Evolutionary conservation across 1,140 invertebrate genomes (phyloP).

Genomic region (Apis laboriosa): DNA sequence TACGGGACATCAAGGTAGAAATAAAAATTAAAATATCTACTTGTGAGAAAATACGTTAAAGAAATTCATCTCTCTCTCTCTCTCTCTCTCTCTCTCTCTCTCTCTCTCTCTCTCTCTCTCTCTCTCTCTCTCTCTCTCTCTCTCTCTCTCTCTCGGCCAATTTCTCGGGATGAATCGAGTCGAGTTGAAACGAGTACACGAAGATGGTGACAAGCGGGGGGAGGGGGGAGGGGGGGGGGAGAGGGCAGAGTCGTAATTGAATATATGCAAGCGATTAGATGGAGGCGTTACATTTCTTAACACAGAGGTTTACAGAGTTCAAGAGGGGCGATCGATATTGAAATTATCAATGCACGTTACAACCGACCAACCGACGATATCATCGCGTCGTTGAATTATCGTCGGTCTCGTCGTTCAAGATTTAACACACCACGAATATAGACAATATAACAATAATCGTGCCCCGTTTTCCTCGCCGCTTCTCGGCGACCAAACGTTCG

Average conservation of each 20-base stretch:
- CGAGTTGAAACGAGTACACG: background rate
- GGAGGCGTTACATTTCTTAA: conserved; percentile 35
- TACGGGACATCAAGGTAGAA: background rate
- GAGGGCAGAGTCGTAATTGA: background rate
- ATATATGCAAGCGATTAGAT: conserved; percentile 33
- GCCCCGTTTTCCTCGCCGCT: too few relatives aligned
- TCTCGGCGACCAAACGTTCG: too few relatives aligned
- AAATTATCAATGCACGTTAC: conserved; percentile 32
- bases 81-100: too few relatives aligned
- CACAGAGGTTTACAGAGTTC: background rate
- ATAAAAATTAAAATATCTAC: too few relatives aligned
- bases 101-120: too few relatives aligned
- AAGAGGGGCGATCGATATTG: conserved; percentile 22
- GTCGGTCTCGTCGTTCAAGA: background rate
- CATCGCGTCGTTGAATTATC: conserved; percentile 22
- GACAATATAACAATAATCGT: too few relatives aligned
- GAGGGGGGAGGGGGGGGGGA: too few relatives aligned
- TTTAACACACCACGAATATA: too few relatives aligned
- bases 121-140: too few relatives aligned
- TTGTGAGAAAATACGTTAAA: too few relatives aligned
- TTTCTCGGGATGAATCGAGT: conserved; percentile 18
- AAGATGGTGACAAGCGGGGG: conserved; percentile 6
- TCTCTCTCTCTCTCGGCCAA: background rate
- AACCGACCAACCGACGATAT: background rate
- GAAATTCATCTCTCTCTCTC: too few relatives aligned